Base-by-base conservation (phyloP, 2,113 vertebrate genomes). In the Pachyramphus minor region DNA sequence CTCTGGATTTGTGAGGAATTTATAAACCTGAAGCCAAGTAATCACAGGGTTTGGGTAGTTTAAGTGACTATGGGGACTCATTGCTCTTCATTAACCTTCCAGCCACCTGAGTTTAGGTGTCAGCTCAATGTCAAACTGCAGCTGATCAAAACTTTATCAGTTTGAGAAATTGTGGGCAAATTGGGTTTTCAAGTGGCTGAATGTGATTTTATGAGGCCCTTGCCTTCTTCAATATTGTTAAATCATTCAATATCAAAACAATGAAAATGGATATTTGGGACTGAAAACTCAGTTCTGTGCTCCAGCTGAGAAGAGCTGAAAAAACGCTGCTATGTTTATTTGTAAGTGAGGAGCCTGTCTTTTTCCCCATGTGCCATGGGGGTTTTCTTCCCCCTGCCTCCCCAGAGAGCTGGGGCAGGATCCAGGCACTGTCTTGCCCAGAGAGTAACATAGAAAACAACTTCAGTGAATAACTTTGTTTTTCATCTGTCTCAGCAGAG, bases 121-220 rank as follows among this genome's bases (percentile, higher is more conserved):
- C 74, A 89, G 37, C 69, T 72, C 60, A 56, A 17, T 62, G 35
- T 79, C 84, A 93, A 91, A 50, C 71, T 1, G 2, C 37, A 49
- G n/a, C 77, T 11, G 21, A 84, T 91, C 84, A 68, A 84, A 96
- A 92, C 41, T 53, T 64, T 2, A 66, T 67, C 44, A 0, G 0
- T 72, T 86, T 87, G 77, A 90, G 93, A 87, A 89, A 76, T 60
- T 47, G 52, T 22, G 44, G 74, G 84, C 69, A 91, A 93, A 93
- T 91, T 19, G 49, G 23, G 20, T 89, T 94, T 89, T 73, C 74
- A 87, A 22, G 73, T 69, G 87, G 18, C 31, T 59, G 63, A 79
- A 60, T 89, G 64, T 45, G 41, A 58, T 91, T 94, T 91, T 64
- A 44, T 64, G 55, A 87, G 66, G 49, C n/a, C 72, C 25, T 45